A percentile compares a stretch with the other conserved stretches of the same genome.
These are phyloP conservation scores for Schlechtendalia chinensis DNA, from an alignment of 1,140 invertebrate species.

Conservation along the genomic window DNA sequence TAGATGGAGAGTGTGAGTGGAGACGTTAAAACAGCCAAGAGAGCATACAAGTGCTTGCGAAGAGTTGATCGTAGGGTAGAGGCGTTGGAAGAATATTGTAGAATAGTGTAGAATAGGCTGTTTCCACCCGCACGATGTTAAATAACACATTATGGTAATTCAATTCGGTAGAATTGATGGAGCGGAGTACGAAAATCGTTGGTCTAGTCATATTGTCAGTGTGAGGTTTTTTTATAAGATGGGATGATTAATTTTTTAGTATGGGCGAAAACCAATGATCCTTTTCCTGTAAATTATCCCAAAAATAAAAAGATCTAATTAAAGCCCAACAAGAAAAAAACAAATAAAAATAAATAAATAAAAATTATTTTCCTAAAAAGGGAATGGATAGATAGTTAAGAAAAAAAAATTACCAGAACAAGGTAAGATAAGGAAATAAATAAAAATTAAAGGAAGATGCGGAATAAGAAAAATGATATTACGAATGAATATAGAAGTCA, in stretches of 20 bases:
- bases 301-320: conserved; percentile 50
- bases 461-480: not conserved
- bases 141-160: conserved; percentile 46
- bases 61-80: conserved; percentile 49
- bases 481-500: conserved; percentile 7
- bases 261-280: conserved; percentile 49
- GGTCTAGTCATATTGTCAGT: conserved; percentile 46
- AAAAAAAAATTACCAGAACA: conserved; percentile 27
- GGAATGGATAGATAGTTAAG: not conserved
- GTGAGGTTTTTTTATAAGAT: conserved; percentile 46
- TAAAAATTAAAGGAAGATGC: not conserved
- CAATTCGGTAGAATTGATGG: conserved; percentile 48
- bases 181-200: conserved; percentile 45
- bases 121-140: conserved; percentile 40
- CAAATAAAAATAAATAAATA: conserved; percentile 19
- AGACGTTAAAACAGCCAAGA: conserved; percentile 49
- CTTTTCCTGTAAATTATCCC: conserved; percentile 49
- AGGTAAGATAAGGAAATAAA: conserved; percentile 28
- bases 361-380: not conserved
- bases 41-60: conserved; percentile 44
- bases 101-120: conserved; percentile 48
- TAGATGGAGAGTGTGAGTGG: conserved; percentile 49
- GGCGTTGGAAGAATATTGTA: conserved; percentile 47
- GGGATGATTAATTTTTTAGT: conserved; percentile 49
- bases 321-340: conserved; percentile 51